Evolutionary conservation across 1,140 invertebrate species (phyloP).

Genomic region (Dolichoris vasculosae): DNA sequence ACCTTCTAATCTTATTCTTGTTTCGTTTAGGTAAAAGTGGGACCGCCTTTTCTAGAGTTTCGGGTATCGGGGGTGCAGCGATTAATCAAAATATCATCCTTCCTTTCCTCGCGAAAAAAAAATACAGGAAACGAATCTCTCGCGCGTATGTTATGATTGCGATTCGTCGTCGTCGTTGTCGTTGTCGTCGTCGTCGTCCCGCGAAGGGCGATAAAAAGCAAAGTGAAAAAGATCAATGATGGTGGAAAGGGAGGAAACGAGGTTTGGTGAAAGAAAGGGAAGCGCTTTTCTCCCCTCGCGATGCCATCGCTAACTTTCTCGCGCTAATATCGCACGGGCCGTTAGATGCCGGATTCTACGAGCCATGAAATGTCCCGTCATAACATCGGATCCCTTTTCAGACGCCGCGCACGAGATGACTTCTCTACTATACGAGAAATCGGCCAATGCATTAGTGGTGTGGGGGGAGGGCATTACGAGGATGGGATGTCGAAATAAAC

Average conservation of each 20-base stretch:
- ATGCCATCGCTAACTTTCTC: conserved; percentile 20
- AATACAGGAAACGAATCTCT: conserved; percentile 14
- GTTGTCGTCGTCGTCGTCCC: not conserved
- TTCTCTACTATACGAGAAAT: conserved; percentile 18
- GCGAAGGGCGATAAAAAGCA: conserved; percentile 38
- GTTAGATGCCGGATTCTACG: conserved; percentile 67
- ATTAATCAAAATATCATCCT: conserved; percentile 31
- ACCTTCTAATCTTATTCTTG: conserved; percentile 51
- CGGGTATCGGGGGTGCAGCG: conserved; percentile 24
- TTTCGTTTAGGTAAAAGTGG: conserved; percentile 47
- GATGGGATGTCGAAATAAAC: not conserved
- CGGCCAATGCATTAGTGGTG: not conserved
- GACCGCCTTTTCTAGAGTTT: not conserved
- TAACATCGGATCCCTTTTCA: conserved; percentile 60
- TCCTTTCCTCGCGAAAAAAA: not conserved
- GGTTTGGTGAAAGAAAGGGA: conserved; percentile 49
- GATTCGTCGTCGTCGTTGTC: conserved; percentile 6
- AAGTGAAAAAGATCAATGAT: conserved; percentile 47
- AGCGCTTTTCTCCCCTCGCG: conserved; percentile 30
- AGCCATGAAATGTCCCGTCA: conserved; percentile 73
- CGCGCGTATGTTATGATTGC: conserved; percentile 2
- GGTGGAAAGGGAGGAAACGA: conserved; percentile 38
- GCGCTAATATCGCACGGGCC: conserved; percentile 69
- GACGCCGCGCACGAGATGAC: not conserved
- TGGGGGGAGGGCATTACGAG: not conserved